phyloP scores from a whole-genome alignment of 2,113 vertebrate genomes.

The Mormyrus lacerda region DNA sequence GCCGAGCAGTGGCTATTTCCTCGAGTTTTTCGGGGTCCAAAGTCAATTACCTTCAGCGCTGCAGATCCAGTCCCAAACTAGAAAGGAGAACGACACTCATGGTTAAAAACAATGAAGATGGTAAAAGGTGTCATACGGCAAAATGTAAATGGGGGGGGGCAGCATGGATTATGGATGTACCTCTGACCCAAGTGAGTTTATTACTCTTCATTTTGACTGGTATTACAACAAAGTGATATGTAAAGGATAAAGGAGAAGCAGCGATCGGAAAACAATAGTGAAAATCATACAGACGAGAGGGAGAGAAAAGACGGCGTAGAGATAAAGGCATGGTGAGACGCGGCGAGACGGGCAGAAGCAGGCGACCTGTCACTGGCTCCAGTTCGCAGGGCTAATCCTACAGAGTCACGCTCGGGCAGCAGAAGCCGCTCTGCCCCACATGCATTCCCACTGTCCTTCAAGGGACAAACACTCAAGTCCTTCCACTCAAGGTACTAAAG shows the following conservation, averaged over 20 bases:
- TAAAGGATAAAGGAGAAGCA: background rate
- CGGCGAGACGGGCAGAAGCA: background rate
- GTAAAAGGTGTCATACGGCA: background rate
- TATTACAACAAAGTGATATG: constrained; percentile 27
- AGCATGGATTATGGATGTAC: background rate
- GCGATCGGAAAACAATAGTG: constrained; percentile 16
- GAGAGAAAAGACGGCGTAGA: background rate
- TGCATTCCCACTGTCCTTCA: background rate
- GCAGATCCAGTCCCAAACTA: constrained; percentile 65
- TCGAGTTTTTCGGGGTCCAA: too few relatives aligned
- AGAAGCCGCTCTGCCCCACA: background rate
- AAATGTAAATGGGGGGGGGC: background rate
- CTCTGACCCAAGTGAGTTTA: background rate
- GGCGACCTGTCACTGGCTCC: background rate
- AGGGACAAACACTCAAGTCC: constrained; percentile 19
- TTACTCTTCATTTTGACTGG: too few relatives aligned
- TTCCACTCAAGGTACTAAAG: constrained; percentile 22
- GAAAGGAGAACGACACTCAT: background rate
- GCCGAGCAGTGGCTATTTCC: background rate
- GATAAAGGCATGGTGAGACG: background rate
- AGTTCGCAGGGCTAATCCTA: background rate
- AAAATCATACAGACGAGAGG: background rate
- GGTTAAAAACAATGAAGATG: background rate
- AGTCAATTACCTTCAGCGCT: constrained; percentile 47
- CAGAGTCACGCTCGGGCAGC: background rate